Evolutionary conservation across 1,140 invertebrate genomes (phyloP).

Genomic region (Myzus persicae): DNA sequence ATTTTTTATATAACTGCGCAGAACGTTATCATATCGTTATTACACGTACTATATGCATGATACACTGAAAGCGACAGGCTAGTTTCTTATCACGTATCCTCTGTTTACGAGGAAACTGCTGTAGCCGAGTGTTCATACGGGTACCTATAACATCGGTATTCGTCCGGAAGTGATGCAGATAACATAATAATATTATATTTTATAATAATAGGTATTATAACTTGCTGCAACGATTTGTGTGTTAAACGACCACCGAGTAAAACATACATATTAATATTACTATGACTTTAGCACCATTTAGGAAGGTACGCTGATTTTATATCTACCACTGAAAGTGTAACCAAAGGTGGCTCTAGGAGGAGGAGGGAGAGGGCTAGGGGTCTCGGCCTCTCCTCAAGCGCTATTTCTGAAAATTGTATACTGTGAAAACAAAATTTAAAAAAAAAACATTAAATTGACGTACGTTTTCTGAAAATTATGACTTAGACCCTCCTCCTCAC

Average conservation of each 20-base stretch:
- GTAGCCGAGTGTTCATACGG: background rate
- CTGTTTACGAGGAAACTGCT: background rate
- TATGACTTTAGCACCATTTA: background rate
- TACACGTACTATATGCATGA: no score
- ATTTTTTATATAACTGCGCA: background rate
- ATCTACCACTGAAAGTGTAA: no score
- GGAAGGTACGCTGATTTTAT: background rate
- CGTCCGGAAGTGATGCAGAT: background rate
- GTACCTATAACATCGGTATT: background rate
- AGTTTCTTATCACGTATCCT: background rate
- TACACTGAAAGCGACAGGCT: background rate
- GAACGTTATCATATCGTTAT: background rate
- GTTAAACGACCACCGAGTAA: background rate
- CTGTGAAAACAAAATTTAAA: no score
- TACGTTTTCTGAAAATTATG: no score
- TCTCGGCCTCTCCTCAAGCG: no score
- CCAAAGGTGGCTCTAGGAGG: no score
- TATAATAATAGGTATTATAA: no score
- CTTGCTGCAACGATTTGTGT: background rate
- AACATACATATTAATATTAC: no score
- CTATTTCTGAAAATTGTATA: no score
- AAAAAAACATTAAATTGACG: no score
- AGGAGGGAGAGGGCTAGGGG: no score
- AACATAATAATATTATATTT: background rate
- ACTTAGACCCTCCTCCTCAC: no score